Evolutionary conservation across 2,797 vertebrate species (phyloP), one percentile per base, ranked within the genome.

Genomic region (Phoeniculus purpureus): DNA sequence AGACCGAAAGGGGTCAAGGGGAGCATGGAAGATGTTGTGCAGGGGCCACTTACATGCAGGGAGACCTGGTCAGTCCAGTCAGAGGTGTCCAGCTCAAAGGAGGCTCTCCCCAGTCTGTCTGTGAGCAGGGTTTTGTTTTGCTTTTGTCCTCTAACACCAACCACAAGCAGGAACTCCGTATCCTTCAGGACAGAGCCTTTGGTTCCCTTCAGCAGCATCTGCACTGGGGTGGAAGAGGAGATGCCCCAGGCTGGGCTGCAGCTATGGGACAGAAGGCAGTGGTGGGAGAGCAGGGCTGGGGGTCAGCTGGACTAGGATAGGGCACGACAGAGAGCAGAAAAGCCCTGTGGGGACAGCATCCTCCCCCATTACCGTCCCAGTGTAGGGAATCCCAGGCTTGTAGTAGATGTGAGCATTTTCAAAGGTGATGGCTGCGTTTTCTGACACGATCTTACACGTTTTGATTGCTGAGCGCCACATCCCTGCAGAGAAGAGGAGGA

Each of bases 71-170:
- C 0, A 2, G 6, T 27, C 91, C 91, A 94, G 2, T 6, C 68
- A 73, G 88, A 76, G 31, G 73, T 2, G 4, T 76, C 73, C 85
- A 92, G 64, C 55, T 68, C 13, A 1, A 94, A 85, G 55, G 65
- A 48, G 19, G 73, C 85, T 83, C 55, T 91, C 34, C 93, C 93
- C 0, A 12, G 43, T 12, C n/a, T 5, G 3, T 91, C 91, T 0
- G 31, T 91, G 25, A 13, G 5, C 11, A 94, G 20, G 22, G 25
- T 52, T 43, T 12, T 15, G 2, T 3, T 43, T 25, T 7, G 51
- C 1, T 0, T 9, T 26, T 59, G 2, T 9, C 1, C 7, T 4
- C 2, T 0, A 6, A 4, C 3, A 0, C 0, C 0, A 40, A 70
- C 20, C 2, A 18, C 7, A 25, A 94, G 81, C 48, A 80, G 19